Evolutionary conservation across 2,888 invertebrate genomes (phyloP), one percentile per base, ranked within the genome.

Genomic region (Pegoplata infirma): DNA sequence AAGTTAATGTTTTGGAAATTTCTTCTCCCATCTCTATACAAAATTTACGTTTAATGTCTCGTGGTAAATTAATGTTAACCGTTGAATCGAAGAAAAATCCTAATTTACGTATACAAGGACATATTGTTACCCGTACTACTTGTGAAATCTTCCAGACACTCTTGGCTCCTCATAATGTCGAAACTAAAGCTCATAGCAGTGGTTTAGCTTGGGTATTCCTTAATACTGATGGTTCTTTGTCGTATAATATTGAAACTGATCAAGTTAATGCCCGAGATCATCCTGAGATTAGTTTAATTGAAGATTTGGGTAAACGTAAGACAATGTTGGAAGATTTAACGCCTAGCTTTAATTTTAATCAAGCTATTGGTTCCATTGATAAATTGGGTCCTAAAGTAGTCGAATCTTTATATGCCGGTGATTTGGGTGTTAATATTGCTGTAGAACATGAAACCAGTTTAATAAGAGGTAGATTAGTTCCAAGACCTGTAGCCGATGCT

Each of bases 141-240:
- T 96, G 96, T 85, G 96, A 96, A 88, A 90, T 96, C 67, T 96
- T 94, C 87, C 95, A 96, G 85, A 92, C 94, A 0, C 91, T 94
- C 0, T 86, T 95, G 46, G 90, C 93, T 1, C 91, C 92, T 0
- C 90, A 92, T 85, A 89, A 90, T 75, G 73, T 84, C 82, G 82
- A 91, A 88, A 32, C 91, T 86, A 68, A 88, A 89, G 80, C 90
- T 84, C 79, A 91, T 87, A 82, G 91, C 92, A 78, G 92, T 91
- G 96, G 96, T 8, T 88, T 96, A 71, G 94, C 95, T 0, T 93
- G 96, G 93, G 91, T 95, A 61, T 96, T 94, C 82, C 91, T 96
- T 59, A 95, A 95, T 84, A 93, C 93, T 77, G 94, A 94, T 74
- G 96, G 96, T 5, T 93, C 94, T 0, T 90, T 96, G 68, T 92